Evolutionary conservation across 2,113 vertebrate genomes (phyloP).

Genomic region (Ailuropoda melanoleuca): DNA sequence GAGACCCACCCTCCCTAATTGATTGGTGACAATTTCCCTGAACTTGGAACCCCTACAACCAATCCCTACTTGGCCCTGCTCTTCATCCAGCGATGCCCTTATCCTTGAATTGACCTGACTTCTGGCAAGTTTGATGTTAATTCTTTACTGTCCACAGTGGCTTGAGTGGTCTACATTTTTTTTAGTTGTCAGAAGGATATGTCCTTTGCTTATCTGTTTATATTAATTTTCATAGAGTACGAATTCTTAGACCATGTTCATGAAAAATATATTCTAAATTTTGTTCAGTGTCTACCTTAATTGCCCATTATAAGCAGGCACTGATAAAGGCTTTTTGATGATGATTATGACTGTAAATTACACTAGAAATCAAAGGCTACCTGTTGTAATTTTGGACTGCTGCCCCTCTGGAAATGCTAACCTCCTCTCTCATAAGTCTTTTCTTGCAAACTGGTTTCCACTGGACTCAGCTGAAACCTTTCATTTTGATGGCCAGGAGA

Average conservation of each 20-base stretch:
- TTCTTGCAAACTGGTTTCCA: neutral
- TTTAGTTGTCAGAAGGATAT: neutral
- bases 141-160: neutral
- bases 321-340: slow-evolving; percentile 3
- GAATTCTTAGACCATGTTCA: neutral
- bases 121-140: slow-evolving; percentile 21
- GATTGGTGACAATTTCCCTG: neutral
- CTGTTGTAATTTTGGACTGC: neutral
- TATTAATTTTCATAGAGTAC: neutral
- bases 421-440: neutral
- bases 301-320: neutral
- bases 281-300: neutral
- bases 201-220: neutral
- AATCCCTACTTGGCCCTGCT: neutral
- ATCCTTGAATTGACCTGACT: neutral
- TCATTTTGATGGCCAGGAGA: neutral
- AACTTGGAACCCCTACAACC: slow-evolving; percentile 36
- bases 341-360: neutral
- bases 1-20: neutral
- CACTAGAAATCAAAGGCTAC: slow-evolving; percentile 26
- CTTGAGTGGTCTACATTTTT: neutral
- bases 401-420: neutral
- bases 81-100: neutral
- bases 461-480: neutral
- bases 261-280: neutral